phyloP scores from a whole-genome alignment of 2,888 invertebrate genomes.

The Mesoligia furuncula region DNA sequence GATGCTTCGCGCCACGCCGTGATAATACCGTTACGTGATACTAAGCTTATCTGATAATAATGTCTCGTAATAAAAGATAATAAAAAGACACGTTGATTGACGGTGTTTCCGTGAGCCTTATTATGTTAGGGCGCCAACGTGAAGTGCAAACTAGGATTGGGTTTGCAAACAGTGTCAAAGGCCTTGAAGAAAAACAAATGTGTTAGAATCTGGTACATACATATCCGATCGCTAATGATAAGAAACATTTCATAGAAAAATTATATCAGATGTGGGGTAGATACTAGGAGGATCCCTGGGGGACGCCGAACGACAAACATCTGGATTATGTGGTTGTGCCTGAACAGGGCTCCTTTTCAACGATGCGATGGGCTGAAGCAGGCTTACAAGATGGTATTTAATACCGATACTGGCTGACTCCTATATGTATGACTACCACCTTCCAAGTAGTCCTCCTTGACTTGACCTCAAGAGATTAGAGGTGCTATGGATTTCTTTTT shows the following conservation, averaged over 20 bases:
- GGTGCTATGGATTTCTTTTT: neutral
- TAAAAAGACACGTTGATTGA: neutral
- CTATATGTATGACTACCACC: neutral
- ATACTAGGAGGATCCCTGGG: neutral
- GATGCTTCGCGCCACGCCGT: neutral
- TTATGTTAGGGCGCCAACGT: neutral
- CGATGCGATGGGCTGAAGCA: neutral
- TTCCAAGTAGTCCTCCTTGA: neutral
- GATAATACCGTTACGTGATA: slow-evolving; percentile 28
- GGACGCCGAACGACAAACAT: neutral
- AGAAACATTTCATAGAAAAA: neutral
- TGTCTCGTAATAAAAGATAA: slow-evolving; percentile 17
- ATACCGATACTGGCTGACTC: neutral
- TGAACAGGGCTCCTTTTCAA: neutral
- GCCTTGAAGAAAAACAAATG: slow-evolving; percentile 12
- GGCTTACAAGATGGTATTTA: neutral
- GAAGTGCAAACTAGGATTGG: neutral
- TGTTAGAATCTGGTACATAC: neutral
- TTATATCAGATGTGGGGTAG: neutral
- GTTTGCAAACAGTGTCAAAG: neutral
- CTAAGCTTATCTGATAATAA: slow-evolving; percentile 41
- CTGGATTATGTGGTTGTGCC: neutral
- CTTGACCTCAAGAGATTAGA: neutral
- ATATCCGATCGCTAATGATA: too few species aligned
- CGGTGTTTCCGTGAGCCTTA: neutral